Evolutionary conservation across 1,140 invertebrate genomes (phyloP).

Genomic region (Cylas formicarius): DNA sequence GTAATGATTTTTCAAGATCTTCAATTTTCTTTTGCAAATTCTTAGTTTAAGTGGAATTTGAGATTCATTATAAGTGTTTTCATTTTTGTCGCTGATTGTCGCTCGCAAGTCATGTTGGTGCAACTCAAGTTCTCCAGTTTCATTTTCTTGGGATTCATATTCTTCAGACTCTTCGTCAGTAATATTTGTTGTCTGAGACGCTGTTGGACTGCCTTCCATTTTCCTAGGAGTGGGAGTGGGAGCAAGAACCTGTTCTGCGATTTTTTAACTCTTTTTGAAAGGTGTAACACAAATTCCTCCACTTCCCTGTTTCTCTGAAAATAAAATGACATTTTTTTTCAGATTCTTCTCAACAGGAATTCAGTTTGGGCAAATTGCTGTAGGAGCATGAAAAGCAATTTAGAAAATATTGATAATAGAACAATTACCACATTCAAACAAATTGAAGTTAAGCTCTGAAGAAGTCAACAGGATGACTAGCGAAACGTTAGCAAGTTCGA

Average conservation of each 20-base stretch:
- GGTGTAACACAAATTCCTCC: constrained; percentile 44
- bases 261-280: constrained; percentile 42
- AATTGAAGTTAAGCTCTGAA: too few relatives aligned
- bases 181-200: not conserved
- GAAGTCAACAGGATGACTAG: too few relatives aligned
- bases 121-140: too few relatives aligned
- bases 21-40: too few relatives aligned
- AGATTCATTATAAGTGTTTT: constrained; percentile 4
- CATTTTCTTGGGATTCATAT: too few relatives aligned
- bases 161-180: too few relatives aligned
- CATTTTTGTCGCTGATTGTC: too few relatives aligned
- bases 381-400: constrained; percentile 34
- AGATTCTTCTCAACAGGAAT: constrained; percentile 13
- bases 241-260: constrained; percentile 12
- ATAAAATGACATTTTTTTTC: constrained; percentile 16
- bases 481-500: too few relatives aligned
- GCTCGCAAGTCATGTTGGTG: too few relatives aligned
- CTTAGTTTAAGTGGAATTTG: too few relatives aligned
- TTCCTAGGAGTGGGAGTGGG: constrained; percentile 13
- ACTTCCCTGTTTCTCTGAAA: constrained; percentile 44
- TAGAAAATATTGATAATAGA: constrained; percentile 26
- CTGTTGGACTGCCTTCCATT: constrained; percentile 12
- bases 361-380: constrained; percentile 11
- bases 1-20: too few relatives aligned
- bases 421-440: constrained; percentile 31